Base-by-base conservation (phyloP, 2,113 vertebrate genomes). In the Mormoops blainvillei region DNA sequence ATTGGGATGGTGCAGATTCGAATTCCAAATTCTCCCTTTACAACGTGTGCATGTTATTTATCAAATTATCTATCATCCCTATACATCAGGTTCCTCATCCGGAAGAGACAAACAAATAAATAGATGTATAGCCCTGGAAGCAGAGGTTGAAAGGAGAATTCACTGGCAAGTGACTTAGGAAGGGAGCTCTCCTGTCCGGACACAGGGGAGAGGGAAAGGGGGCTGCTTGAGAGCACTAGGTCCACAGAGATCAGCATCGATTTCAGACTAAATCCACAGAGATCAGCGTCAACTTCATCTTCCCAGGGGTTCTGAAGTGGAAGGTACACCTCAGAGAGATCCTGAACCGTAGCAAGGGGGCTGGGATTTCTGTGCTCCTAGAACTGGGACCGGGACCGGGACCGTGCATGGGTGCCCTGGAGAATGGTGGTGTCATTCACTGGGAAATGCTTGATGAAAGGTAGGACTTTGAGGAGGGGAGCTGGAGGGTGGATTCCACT, bases 361-460 rank as follows among this genome's bases (percentile, higher is more conserved):
- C 68, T 63, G 16, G 28, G 52, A 8, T 4, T 4, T 86, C 58
- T 43, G 4, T 19, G 12, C 8, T 68, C 22, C 28, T 26, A 7
- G 61, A n/a, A n/a, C n/a, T n/a, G n/a, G n/a, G n/a, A n/a, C n/a
- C n/a, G n/a, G n/a, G n/a, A n/a, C n/a, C n/a, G n/a, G n/a, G 18
- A 9, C 26, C 9, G n/a, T 0, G 0, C 4, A 9, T 11, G 1
- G 18, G 28, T 71, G 12, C 0, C 15, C 24, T 11, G 50, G 31
- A 65, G 45, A 41, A 20, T 2, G 26, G 12, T 1, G 1, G 12
- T 16, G 1, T 76, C n/a, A 45, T 10, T 65, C 24, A 1, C 2
- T 54, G 67, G 28, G 67, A 45, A 50, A 56, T 26, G 3, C 16
- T 41, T 58, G 1, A 31, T 0, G 48, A 68, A 20, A 16, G 14